Evolutionary conservation across 2,888 invertebrate genomes (phyloP).

Genomic region (Rotaria sp.): DNA sequence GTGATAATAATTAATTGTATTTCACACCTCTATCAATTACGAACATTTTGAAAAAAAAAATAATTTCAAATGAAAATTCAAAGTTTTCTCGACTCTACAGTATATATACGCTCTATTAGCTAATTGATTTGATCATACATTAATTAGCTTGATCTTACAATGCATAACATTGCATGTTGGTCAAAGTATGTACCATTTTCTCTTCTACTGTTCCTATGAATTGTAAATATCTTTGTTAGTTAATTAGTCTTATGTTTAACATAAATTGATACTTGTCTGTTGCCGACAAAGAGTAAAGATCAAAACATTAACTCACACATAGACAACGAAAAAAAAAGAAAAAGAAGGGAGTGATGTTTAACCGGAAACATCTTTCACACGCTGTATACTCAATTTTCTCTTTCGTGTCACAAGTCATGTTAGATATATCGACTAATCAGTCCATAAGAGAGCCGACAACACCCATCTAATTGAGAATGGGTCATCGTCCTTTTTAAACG

Average conservation of each 20-base stretch:
- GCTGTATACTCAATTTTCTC: not conserved
- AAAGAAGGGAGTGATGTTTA: conserved; percentile 20
- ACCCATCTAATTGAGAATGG: conserved; percentile 24
- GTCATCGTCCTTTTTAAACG: not conserved
- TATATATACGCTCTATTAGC: no score
- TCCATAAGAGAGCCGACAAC: conserved; percentile 10
- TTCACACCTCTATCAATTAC: no score
- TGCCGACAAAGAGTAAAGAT: conserved; percentile 24
- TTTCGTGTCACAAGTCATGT: conserved; percentile 9
- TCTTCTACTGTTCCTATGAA: no score
- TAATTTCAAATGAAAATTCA: no score
- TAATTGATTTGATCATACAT: no score
- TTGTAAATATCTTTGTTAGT: not conserved
- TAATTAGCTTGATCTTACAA: no score
- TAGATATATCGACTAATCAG: conserved; percentile 22
- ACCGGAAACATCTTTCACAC: conserved; percentile 22
- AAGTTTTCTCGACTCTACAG: no score
- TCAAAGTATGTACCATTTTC: no score
- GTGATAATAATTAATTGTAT: no score
- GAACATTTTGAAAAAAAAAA: no score
- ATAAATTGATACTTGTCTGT: not conserved
- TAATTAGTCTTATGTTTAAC: not conserved
- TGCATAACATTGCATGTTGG: no score
- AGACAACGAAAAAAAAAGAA: not conserved
- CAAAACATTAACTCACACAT: conserved; percentile 10